Evolutionary conservation across 2,888 invertebrate species (phyloP).

Genomic region (Halictus ligatus): DNA sequence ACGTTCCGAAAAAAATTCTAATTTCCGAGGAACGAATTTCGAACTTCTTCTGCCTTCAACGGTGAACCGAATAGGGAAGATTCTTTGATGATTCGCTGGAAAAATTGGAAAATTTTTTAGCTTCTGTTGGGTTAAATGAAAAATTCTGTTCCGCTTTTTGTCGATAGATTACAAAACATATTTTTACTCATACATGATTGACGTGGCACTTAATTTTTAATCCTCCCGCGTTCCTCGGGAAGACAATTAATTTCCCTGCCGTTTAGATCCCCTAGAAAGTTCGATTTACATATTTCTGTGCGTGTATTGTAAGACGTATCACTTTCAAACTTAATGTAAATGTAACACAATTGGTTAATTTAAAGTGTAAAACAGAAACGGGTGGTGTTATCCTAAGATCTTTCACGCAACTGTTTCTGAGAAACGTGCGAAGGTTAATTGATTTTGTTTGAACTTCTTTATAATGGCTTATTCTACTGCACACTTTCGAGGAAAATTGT

Average conservation of each 20-base stretch:
- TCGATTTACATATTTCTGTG: neutral
- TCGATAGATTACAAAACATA: no score
- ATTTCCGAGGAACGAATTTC: neutral
- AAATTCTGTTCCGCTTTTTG: neutral
- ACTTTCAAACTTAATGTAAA: neutral
- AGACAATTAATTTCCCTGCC: no score
- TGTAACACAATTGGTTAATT: neutral
- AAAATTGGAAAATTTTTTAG: neutral
- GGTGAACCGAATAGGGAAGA: neutral
- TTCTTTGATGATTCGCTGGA: neutral
- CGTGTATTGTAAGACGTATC: neutral
- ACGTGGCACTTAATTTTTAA: no score
- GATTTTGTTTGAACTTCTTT: neutral
- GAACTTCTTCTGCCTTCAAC: neutral
- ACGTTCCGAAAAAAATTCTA: slow-evolving; percentile 1
- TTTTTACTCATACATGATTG: no score
- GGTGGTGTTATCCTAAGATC: neutral
- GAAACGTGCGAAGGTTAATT: neutral
- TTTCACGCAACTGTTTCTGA: neutral
- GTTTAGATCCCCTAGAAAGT: no score
- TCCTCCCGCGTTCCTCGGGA: no score
- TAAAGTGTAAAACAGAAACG: neutral
- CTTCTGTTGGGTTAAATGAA: neutral
- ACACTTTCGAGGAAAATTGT: neutral
- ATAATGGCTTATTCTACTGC: neutral